Evolutionary conservation across 1,140 invertebrate species (phyloP), one percentile per base, ranked within the genome.

Genomic region (Drosophila setifemur): DNA sequence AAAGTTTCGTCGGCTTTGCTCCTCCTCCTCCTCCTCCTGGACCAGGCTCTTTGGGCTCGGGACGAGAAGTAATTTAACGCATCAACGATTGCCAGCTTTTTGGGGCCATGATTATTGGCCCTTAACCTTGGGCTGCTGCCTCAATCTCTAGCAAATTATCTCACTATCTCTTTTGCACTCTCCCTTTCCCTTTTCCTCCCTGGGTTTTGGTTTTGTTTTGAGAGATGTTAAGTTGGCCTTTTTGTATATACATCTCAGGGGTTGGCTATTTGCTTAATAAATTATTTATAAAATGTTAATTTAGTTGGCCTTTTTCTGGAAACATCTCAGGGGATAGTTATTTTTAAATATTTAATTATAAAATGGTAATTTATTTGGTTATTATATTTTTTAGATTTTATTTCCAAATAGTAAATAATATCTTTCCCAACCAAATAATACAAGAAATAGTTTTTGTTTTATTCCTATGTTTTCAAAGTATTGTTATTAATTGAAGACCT

Each of bases 11-110:
- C 14, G 7, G 12, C 21, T 12, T 11, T 28, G 14, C 16, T 21
- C 21, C 12, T 21, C 42, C 11, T 18, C 16, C 35, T 5, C 6
- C 19, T 5, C 18, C 12, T 8, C n/a, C n/a, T n/a, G n/a, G 25
- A 29, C 33, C 8, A 1, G 9, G 19, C 11, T 50, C 40, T 25
- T 25, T 6, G 57, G 47, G 16, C 40, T 66, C 43, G 31, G 29
- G 26, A 73, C 31, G 44, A 64, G 61, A 70, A 82, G 85, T 85
- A 82, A 85, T 82, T 82, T 85, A 82, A 85, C 78, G 79, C 73
- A 53, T 78, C 79, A 77, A 18, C 42, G 64, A 42, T 60, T 50
- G 52, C 55, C 76, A 77, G 75, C 58, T 70, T 73, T 45, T n/a
- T n/a, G n/a, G n/a, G 44, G 19, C 47, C 55, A 44, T 50, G 73